Percentiles rank a stretch among this genome's conserved stretches.
phyloP scores from a whole-genome alignment of 2,888 invertebrate genomes.

The Diabrotica balteata region DNA sequence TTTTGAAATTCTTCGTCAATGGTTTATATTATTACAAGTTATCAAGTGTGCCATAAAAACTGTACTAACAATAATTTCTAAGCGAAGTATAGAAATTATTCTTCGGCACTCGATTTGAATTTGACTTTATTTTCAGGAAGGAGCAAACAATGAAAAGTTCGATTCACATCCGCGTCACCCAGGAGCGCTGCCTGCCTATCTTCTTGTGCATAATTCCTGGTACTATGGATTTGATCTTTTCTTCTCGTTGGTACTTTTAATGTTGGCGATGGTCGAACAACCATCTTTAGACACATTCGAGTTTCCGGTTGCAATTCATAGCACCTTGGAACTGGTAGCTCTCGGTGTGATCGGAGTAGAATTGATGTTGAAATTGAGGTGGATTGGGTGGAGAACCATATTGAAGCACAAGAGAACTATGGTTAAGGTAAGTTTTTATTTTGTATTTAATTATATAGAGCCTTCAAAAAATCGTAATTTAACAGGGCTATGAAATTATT shows the following conservation, averaged over 20 bases:
- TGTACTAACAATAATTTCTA: no score
- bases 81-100: no score
- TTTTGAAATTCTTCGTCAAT: no score
- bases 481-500: no score
- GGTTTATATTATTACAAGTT: no score
- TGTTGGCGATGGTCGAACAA: slow-evolving; percentile 80
- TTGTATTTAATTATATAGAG: no score
- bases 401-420: slow-evolving; percentile 84
- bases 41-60: no score
- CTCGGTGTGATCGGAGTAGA: slow-evolving; percentile 80
- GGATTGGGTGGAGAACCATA: slow-evolving; percentile 87
- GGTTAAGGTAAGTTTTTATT: slow-evolving; percentile 70
- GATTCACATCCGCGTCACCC: slow-evolving; percentile 85
- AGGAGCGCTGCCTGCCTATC: slow-evolving; percentile 83
- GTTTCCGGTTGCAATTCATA: slow-evolving; percentile 81
- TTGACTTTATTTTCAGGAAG: slow-evolving; percentile 68
- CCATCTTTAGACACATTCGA: slow-evolving; percentile 79
- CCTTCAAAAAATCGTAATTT: no score
- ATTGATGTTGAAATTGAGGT: slow-evolving; percentile 79
- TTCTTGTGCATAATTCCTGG: slow-evolving; percentile 86
- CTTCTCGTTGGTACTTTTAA: slow-evolving; percentile 76
- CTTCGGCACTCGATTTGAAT: neutral
- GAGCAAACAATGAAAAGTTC: slow-evolving; percentile 89
- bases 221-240: slow-evolving; percentile 83
- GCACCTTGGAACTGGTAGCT: slow-evolving; percentile 80